Evolutionary conservation across 2,888 invertebrate species (phyloP), one percentile per base, ranked within the genome.

Genomic region (Macrosoma leucophasiata): DNA sequence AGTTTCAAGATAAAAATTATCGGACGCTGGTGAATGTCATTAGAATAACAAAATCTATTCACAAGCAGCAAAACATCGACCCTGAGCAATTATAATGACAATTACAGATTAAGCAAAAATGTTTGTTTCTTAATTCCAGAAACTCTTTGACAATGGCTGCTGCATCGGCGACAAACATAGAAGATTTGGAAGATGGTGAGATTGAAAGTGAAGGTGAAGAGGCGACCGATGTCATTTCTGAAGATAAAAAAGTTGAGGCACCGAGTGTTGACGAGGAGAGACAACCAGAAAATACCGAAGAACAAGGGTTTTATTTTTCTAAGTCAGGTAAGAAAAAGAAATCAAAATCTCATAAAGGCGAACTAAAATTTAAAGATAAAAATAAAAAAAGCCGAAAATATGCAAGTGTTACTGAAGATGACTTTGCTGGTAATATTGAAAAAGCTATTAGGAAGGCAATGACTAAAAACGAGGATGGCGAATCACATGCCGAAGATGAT

Each of bases 141-240:
- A 62, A 64, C 37, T 55, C 55, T 29, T 57, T 68, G 41, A 69
- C 50, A 40, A 81, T 78, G 84, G 47, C 31, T 30, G 61, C 70
- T 11, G 79, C 78, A 17, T 41, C 63, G 13, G 52, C 54, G 35
- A 43, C 59, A 8, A 69, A 62, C 29, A 45, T 70, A 11, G 81
- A 91, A 59, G 94, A 94, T 65, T 85, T 94, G 47, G 95, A 95
- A 76, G 95, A 95, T 63, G 95, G 95, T 27, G 95, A 95, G 73
- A 94, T 95, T 50, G 93, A 93, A 51, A 86, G 87, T 38, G 87
- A 87, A 44, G 85, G 84, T 17, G 86, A 86, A 52, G 79, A 81
- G 45, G 52, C 53, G 23, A 41, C 48, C 4, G 73, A 72, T 47
- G 33, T 46, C 51, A 50, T 55, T 36, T 53, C 50, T 41, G 64